These are phyloP conservation scores for Scatophagus argus DNA, from an alignment of 2,113 vertebrate genomes.

Conservation along the genomic window DNA sequence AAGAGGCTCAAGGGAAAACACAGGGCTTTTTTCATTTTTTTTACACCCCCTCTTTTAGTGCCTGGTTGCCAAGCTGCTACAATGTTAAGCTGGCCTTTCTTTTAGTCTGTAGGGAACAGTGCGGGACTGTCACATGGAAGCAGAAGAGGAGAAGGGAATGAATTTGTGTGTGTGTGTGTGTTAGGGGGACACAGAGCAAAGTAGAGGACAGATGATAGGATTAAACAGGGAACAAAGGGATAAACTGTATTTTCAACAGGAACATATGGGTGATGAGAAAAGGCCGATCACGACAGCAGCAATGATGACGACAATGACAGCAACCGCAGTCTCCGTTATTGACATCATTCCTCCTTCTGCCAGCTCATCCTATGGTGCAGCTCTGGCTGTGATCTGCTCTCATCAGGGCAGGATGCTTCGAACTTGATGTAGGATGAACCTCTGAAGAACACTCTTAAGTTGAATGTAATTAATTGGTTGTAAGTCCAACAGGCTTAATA, in stretches of 20 bases:
- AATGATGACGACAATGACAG: conserved; percentile 25
- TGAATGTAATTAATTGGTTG: conserved; percentile 30
- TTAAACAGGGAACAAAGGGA: conserved; percentile 57
- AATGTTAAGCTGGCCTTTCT: conserved; percentile 84
- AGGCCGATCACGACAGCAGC: conserved; percentile 18
- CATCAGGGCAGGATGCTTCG: conserved; percentile 24
- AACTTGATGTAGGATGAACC: conserved; percentile 7
- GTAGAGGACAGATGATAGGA: conserved; percentile 59
- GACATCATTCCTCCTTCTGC: conserved; percentile 23
- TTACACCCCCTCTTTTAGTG: conserved; percentile 72
- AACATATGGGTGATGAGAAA: conserved; percentile 55
- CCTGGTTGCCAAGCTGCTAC: conserved; percentile 83
- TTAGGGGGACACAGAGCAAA: conserved; percentile 38
- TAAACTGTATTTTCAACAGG: conserved; percentile 38
- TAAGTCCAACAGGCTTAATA: conserved; percentile 23
- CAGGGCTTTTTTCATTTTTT: conserved; percentile 53
- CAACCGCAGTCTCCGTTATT: conserved; percentile 22
- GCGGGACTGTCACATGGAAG: conserved; percentile 66
- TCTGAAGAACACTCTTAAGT: neutral
- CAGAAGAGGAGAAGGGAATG: conserved; percentile 52
- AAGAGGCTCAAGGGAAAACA: conserved; percentile 79
- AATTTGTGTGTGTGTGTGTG: conserved; percentile 38
- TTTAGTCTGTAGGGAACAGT: conserved; percentile 75
- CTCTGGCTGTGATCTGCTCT: conserved; percentile 20
- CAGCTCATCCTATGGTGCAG: conserved; percentile 13